Conservation (phyloP, 2,113 vertebrate species). For the Callaeas wilsoni region DNA sequence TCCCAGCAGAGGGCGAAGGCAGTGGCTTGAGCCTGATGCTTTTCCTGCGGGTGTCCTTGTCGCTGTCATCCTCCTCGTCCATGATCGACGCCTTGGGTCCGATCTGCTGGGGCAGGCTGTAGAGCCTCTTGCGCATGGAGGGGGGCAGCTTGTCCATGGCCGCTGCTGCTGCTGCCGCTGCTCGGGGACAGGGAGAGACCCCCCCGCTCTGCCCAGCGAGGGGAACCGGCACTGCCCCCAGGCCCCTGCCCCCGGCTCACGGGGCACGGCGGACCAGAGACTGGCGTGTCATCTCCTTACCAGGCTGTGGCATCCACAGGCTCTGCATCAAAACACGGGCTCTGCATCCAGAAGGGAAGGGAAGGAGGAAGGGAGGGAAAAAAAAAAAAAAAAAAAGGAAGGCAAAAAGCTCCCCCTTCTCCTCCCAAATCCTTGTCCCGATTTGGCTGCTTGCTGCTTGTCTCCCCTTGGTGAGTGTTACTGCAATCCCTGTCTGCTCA, state of each 20-base stretch:
- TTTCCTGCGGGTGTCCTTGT: slow-evolving; percentile 89
- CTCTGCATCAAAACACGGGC: slow-evolving; percentile 37
- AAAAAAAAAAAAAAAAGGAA: background rate
- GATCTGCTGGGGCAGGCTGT: slow-evolving; percentile 97
- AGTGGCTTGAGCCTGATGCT: slow-evolving; percentile 93
- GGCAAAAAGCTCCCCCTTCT: background rate
- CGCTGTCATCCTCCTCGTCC: slow-evolving; percentile 85
- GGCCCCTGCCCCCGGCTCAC: background rate
- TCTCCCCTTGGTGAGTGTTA: slow-evolving; percentile 10
- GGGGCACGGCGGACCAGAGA: background rate
- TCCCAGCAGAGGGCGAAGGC: slow-evolving; percentile 80
- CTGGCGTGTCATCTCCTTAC: slow-evolving; percentile 50
- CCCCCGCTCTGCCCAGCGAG: background rate
- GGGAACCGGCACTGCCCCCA: background rate
- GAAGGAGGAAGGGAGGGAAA: background rate
- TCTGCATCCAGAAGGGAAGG: slow-evolving; percentile 21
- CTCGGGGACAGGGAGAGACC: background rate
- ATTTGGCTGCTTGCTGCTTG: slow-evolving; percentile 53
- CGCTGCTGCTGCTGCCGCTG: background rate
- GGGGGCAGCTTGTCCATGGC: slow-evolving; percentile 93
- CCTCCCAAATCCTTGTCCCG: background rate
- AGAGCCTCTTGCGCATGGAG: slow-evolving; percentile 98
- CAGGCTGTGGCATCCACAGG: slow-evolving; percentile 18
- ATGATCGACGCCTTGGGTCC: slow-evolving; percentile 90
- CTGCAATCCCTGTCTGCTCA: slow-evolving; percentile 43